Evolutionary conservation across 2,888 invertebrate genomes (phyloP).

Genomic region (Thymelicus sylvestris): DNA sequence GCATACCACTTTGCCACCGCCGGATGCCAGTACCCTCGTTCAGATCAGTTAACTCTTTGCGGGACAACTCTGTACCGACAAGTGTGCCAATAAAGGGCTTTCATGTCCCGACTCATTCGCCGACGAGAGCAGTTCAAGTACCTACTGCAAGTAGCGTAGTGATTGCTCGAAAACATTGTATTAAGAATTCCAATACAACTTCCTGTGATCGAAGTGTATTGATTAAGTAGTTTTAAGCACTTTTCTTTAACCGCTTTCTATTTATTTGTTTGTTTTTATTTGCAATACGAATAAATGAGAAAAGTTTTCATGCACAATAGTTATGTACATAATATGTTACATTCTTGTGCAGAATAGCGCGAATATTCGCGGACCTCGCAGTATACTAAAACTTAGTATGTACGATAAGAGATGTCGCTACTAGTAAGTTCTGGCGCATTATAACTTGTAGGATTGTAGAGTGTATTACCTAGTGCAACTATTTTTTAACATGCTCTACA

Average conservation of each 20-base stretch:
- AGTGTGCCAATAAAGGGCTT: slow-evolving; percentile 48
- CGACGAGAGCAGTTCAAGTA: slow-evolving; percentile 34
- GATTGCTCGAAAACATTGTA: slow-evolving; percentile 35
- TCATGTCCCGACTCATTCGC: slow-evolving; percentile 44
- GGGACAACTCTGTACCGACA: slow-evolving; percentile 39
- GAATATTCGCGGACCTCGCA: neutral
- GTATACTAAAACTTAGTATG: neutral
- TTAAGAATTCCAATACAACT: slow-evolving; percentile 34
- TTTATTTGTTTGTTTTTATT: neutral
- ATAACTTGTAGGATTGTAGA: too few relatives aligned
- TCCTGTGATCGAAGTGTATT: slow-evolving; percentile 37
- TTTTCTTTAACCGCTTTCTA: slow-evolving; percentile 8
- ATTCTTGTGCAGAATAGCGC: neutral
- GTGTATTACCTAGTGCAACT: too few relatives aligned
- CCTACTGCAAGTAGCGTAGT: slow-evolving; percentile 30
- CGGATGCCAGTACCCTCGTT: slow-evolving; percentile 54
- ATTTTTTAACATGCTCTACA: too few relatives aligned
- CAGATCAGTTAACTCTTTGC: slow-evolving; percentile 70
- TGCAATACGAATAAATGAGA: neutral
- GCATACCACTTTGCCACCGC: slow-evolving; percentile 35
- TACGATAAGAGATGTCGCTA: slow-evolving; percentile 5
- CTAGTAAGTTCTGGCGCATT: neutral
- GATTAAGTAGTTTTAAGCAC: slow-evolving; percentile 28
- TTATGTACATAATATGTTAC: neutral
- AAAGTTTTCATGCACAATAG: neutral